These are phyloP conservation scores for Latrodectus elegans DNA, from an alignment of 2,888 invertebrate genomes.

Conservation along the genomic window DNA sequence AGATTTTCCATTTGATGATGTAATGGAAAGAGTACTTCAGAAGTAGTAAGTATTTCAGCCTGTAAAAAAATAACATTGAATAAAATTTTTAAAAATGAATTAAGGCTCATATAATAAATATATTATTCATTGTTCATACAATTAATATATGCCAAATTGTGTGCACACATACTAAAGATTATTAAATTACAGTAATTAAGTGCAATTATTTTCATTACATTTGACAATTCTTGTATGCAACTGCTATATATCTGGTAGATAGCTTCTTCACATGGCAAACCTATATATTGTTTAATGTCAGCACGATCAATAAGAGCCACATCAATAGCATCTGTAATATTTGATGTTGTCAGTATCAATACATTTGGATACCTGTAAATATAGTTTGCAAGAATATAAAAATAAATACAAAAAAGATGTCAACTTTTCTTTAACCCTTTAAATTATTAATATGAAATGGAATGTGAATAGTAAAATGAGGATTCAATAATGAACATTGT, in stretches of 20 bases:
- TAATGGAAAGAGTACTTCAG: slow-evolving; percentile 20
- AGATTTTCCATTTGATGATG: slow-evolving; percentile 5
- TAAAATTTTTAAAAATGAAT: too few species aligned
- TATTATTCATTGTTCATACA: not conserved
- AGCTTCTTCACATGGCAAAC: slow-evolving; percentile 85
- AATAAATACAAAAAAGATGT: too few species aligned
- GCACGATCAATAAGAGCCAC: slow-evolving; percentile 96
- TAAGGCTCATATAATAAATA: too few species aligned
- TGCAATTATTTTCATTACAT: slow-evolving; percentile 76
- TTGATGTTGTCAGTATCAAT: slow-evolving; percentile 94
- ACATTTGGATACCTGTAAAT: slow-evolving; percentile 85
- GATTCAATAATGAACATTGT: too few species aligned
- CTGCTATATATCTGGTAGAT: slow-evolving; percentile 88
- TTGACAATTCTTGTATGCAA: slow-evolving; percentile 87
- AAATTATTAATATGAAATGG: too few species aligned
- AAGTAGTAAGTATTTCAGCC: slow-evolving; percentile 34
- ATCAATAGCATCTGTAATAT: slow-evolving; percentile 94
- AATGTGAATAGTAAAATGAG: too few species aligned
- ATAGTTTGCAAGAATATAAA: not conserved
- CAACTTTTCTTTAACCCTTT: too few species aligned
- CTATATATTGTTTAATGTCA: slow-evolving; percentile 92
- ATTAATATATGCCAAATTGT: not conserved
- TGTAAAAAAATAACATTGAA: slow-evolving; percentile 1
- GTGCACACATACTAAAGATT: not conserved
- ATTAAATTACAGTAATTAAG: not conserved